Percentiles rank a stretch among this genome's conserved stretches.
These are phyloP conservation scores for Pangasianodon gigas DNA, from an alignment of 2,113 vertebrate species.

Conservation along the genomic window DNA sequence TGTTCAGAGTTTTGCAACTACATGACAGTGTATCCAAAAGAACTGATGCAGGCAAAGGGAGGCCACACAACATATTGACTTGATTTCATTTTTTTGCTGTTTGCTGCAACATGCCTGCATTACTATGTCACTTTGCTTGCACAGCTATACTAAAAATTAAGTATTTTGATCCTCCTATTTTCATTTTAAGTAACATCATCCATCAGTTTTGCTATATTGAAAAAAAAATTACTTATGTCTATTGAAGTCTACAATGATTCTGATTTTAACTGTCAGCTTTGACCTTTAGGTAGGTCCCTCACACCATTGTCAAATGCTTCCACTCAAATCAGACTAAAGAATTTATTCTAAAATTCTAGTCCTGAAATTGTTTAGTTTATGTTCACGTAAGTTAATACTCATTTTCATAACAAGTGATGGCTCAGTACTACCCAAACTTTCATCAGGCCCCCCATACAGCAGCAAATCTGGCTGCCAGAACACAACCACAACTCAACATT, in stretches of 20 bases:
- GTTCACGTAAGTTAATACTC: not conserved
- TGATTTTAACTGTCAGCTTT: not conserved
- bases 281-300: not conserved
- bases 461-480: not conserved
- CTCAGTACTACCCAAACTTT: not conserved
- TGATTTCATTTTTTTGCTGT: too few relatives aligned
- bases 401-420: not conserved
- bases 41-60: not conserved
- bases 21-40: not conserved
- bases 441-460: not conserved
- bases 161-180: not conserved
- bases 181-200: not conserved
- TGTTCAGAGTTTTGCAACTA: not conserved
- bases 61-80: not conserved
- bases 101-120: too few relatives aligned
- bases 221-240: not conserved
- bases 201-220: not conserved
- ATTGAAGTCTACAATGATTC: not conserved
- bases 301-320: not conserved
- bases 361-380: not conserved
- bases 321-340: too few relatives aligned
- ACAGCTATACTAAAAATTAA: too few relatives aligned
- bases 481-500: not conserved
- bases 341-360: too few relatives aligned
- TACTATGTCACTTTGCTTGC: not conserved